These are phyloP conservation scores for Thyatira batis DNA, from an alignment of 2,888 invertebrate species.

Conservation along the genomic window DNA sequence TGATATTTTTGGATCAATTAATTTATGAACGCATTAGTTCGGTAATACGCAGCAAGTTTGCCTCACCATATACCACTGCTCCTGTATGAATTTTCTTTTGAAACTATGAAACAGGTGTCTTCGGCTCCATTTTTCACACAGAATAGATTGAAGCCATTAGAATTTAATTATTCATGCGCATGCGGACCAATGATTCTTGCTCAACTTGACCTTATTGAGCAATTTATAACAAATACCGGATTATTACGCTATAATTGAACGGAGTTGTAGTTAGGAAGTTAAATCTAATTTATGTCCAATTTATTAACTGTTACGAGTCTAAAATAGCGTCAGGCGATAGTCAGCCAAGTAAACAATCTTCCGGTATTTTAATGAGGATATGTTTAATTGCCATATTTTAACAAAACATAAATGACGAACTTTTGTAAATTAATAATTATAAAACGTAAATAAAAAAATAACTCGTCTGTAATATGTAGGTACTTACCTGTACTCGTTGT, in stretches of 20 bases:
- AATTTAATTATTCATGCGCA: background rate
- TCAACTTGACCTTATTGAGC: background rate
- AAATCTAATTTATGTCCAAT: background rate
- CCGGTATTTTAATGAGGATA: background rate
- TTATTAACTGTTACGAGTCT: background rate
- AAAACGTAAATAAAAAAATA: no score
- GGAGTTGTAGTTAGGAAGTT: background rate
- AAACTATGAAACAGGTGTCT: background rate
- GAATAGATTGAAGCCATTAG: background rate
- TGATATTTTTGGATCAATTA: no score
- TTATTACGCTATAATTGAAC: background rate
- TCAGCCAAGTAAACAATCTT: background rate
- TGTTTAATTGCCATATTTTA: background rate
- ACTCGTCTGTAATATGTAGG: no score
- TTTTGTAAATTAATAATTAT: background rate
- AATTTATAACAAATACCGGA: background rate
- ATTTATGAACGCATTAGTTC: no score
- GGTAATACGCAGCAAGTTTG: no score
- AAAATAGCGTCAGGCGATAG: background rate
- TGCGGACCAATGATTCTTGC: background rate
- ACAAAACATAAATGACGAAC: background rate
- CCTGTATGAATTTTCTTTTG: background rate
- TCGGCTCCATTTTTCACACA: background rate
- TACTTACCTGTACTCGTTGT: no score
- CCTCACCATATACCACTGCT: background rate